Base-by-base conservation (phyloP, 2,113 vertebrate genomes). In the Cygnus buccinator region DNA sequence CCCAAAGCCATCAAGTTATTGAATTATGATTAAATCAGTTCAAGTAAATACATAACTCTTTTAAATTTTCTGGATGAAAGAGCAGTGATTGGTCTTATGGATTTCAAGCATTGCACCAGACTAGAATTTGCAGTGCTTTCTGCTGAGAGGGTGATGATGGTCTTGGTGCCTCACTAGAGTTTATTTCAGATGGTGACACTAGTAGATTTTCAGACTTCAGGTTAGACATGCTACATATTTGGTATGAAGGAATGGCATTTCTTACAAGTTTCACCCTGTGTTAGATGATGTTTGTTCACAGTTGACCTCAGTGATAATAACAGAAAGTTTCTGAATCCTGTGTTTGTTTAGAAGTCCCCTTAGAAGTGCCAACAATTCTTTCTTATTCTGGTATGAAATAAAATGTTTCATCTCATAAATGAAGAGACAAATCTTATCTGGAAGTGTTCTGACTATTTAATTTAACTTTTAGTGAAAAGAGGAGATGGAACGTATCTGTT, bases 401-500 rank as follows among this genome's bases (percentile, higher is more conserved):
- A 31, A 2, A 9, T 5, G 11, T 52, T 85, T 63, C 1, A 26
- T 65, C 57, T 74, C 33, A 77, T 54, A 73, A 77, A 43, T 55
- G 21, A n/a, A 55, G 14, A 55, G 20, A 16, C 9, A 61, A 50
- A 6, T 39, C 9, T 15, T 15, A 12, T 29, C 11, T 63, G 43
- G 17, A 92, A 77, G 74, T 65, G 52, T n/a, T 85, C 13, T 57
- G 59, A 25, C 3, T 2, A 10, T 44, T 77, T 50, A 54, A 37
- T 44, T 77, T 50, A 54, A 37, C 3, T 54, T 62, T 18, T 33
- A 41, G 13, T 13, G 8, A 16, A 54, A 82, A 37, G 8, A 25
- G 4, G 12, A 2, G 7, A n/a, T 46, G 52, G 35, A 78, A 70
- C 1, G 13, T 25, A 61, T 2, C 1, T 28, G 2, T 62, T 46